Conservation (phyloP, 2,113 vertebrate species). For the Neotragus pygmaeus region DNA sequence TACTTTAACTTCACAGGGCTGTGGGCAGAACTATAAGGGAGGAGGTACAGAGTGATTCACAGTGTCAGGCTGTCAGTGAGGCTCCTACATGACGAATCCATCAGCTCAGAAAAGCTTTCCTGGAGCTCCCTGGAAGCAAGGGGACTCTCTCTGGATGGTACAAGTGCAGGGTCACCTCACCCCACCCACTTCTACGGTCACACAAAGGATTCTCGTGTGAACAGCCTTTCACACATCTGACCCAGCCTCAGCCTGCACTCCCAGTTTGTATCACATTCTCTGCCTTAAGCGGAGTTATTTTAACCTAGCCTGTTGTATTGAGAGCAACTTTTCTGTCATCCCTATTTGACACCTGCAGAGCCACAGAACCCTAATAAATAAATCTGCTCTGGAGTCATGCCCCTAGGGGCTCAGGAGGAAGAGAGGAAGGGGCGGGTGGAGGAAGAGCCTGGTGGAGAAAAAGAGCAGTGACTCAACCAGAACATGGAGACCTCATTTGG, state of each 20-base stretch:
- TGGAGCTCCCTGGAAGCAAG: background rate
- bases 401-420: background rate
- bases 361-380: background rate
- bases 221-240: background rate
- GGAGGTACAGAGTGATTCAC: background rate
- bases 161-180: too few relatives aligned
- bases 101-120: background rate
- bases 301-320: background rate
- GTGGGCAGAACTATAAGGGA: background rate
- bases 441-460: background rate
- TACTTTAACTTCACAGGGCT: background rate
- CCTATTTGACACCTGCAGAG: background rate
- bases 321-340: background rate
- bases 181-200: background rate
- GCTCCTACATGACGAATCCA: accelerated
- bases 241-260: background rate
- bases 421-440: background rate
- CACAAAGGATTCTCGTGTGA: background rate
- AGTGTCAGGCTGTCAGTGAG: background rate
- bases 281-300: background rate
- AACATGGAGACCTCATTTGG: background rate
- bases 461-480: background rate
- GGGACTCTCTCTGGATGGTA: background rate
- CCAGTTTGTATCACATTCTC: background rate
- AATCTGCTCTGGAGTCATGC: background rate